Evolutionary conservation across 2,113 vertebrate species (phyloP).

Genomic region (Motacilla alba): DNA sequence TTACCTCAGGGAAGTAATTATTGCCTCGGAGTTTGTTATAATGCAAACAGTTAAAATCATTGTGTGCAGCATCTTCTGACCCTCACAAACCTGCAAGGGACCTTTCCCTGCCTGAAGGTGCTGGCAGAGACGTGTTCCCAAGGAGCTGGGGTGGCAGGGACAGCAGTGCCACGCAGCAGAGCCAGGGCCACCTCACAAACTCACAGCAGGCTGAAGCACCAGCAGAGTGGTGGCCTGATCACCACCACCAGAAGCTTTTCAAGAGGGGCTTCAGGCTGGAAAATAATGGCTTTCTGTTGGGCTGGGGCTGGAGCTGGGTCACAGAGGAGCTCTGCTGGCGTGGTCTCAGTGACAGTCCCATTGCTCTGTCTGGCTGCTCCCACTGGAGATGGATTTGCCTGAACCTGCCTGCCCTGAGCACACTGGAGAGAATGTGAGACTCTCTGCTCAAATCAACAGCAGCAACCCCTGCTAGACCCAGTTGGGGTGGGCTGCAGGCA

Average conservation of each 20-base stretch:
- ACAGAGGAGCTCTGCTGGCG: not conserved
- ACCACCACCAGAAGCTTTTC: not conserved
- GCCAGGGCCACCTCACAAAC: fast-evolving
- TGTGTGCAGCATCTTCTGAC: not conserved
- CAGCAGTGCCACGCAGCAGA: not conserved
- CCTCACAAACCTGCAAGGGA: not conserved
- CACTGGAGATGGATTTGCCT: not conserved
- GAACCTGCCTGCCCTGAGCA: not conserved
- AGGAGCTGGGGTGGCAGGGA: not conserved
- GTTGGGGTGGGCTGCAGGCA: not conserved
- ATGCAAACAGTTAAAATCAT: not conserved
- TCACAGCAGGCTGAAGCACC: not conserved
- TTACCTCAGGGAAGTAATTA: slow-evolving; percentile 47
- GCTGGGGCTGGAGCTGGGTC: not conserved
- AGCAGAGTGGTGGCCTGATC: not conserved
- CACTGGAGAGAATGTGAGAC: not conserved
- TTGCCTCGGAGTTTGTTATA: not conserved
- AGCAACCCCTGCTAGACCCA: not conserved
- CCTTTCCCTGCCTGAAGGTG: not conserved
- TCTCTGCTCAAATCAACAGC: not conserved
- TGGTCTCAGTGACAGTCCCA: not conserved
- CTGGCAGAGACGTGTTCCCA: not conserved
- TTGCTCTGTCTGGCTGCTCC: not conserved
- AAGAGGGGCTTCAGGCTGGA: not conserved
- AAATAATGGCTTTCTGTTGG: not conserved